These are phyloP conservation scores for Dromaius novaehollandiae DNA, from an alignment of 2,113 vertebrate genomes.

Conservation along the genomic window DNA sequence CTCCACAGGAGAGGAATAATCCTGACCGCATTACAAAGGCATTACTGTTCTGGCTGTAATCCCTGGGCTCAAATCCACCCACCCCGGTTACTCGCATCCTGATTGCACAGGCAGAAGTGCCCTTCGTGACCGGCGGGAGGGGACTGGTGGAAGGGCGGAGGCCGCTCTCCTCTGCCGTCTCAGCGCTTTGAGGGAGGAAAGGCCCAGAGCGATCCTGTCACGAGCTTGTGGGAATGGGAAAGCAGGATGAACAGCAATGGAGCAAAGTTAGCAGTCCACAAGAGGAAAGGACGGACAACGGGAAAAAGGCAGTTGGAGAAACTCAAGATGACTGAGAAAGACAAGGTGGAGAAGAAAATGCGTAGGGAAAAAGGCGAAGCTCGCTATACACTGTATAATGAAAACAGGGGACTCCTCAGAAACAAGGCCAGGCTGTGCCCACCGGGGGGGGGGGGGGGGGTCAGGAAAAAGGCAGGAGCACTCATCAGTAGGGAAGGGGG, in stretches of 20 bases:
- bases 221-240: neutral
- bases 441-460: neutral
- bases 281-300: neutral
- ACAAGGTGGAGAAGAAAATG: neutral
- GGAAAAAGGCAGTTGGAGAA: neutral
- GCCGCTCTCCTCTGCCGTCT: neutral
- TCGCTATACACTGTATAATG: neutral
- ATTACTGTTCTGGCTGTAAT: slow-evolving; percentile 64
- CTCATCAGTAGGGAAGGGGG: neutral
- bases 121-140: neutral
- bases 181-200: neutral
- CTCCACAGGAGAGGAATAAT: slow-evolving; percentile 58
- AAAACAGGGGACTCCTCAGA: neutral
- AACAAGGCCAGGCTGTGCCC: neutral
- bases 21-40: slow-evolving; percentile 53
- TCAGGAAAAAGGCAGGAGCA: neutral
- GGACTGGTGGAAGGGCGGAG: neutral
- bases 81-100: slow-evolving; percentile 2
- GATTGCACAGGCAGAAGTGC: neutral
- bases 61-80: slow-evolving; percentile 31
- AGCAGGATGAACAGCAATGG: neutral
- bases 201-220: neutral
- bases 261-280: neutral
- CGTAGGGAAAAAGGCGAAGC: neutral
- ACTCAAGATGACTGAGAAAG: neutral